Evolutionary conservation across 2,888 invertebrate species (phyloP).

Genomic region (Cactoblastis cactorum): DNA sequence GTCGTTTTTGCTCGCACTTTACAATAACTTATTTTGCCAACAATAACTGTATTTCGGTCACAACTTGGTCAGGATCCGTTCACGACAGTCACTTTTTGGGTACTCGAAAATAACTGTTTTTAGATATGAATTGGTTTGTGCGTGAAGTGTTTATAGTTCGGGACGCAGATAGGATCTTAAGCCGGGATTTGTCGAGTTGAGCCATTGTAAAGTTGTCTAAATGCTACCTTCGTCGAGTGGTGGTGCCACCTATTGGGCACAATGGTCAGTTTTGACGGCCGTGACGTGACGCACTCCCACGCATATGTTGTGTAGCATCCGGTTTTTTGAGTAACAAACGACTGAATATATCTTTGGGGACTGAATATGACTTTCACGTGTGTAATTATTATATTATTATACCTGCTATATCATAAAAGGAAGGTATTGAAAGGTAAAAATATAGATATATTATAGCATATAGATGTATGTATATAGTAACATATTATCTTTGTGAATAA

Average conservation of each 20-base stretch:
- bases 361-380: background rate
- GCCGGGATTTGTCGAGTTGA: constrained; percentile 59
- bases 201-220: constrained; percentile 58
- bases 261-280: constrained; percentile 44
- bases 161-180: constrained; percentile 69
- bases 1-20: constrained; percentile 54
- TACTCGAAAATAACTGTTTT: constrained; percentile 57
- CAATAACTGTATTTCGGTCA: constrained; percentile 63
- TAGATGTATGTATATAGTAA: no score
- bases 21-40: constrained; percentile 74
- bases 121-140: constrained; percentile 50
- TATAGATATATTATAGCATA: no score
- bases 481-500: no score
- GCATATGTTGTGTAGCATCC: constrained; percentile 33
- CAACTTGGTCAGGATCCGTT: constrained; percentile 27
- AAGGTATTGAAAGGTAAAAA: no score
- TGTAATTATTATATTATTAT: no score
- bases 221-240: constrained; percentile 38
- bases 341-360: background rate
- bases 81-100: constrained; percentile 51
- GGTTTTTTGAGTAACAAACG: constrained; percentile 26
- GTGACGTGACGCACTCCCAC: constrained; percentile 50
- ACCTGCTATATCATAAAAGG: no score
- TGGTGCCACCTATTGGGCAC: constrained; percentile 61
- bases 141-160: constrained; percentile 66